phyloP scores from a whole-genome alignment of 2,888 invertebrate species.

The Phalangium opilio region DNA sequence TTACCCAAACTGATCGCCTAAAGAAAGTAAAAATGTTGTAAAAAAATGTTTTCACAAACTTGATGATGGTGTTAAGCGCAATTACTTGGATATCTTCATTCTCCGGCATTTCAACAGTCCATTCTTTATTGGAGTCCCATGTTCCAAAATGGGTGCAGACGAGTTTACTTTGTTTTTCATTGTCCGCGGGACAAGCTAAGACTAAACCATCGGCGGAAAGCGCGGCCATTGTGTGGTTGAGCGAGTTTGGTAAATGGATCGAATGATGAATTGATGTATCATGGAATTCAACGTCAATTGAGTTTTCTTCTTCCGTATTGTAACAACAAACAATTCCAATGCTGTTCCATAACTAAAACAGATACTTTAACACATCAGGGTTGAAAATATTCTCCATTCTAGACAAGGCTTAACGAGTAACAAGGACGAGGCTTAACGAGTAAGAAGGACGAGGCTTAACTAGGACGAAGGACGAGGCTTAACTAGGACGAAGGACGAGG shows the following conservation, averaged over 20 bases:
- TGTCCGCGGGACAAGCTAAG: constrained; percentile 39
- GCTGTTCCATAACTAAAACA: constrained; percentile 64
- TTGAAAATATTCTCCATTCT: background rate
- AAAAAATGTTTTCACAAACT: background rate
- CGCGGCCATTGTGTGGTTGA: constrained; percentile 72
- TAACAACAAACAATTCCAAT: constrained; percentile 78
- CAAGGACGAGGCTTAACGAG: too few species aligned
- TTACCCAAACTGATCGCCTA: constrained; percentile 40
- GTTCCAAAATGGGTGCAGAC: constrained; percentile 56
- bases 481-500: too few species aligned
- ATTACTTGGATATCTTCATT: constrained; percentile 55
- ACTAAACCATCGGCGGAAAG: constrained; percentile 63
- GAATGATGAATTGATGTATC: constrained; percentile 76
- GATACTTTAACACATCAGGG: background rate
- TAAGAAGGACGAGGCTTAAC: too few species aligned
- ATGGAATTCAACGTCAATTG: constrained; percentile 89
- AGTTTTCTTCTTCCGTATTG: constrained; percentile 48
- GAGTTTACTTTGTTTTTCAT: constrained; percentile 52
- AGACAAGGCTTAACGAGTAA: constrained; percentile 2
- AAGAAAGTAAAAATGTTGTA: background rate
- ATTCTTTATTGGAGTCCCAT: constrained; percentile 57
- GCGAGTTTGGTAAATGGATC: constrained; percentile 71
- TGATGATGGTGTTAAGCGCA: too few species aligned
- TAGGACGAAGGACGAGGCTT: too few species aligned
- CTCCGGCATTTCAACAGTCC: constrained; percentile 60